Evolutionary conservation across 2,888 invertebrate genomes (phyloP), one percentile per base, ranked within the genome.

Genomic region (Andrena minutula): DNA sequence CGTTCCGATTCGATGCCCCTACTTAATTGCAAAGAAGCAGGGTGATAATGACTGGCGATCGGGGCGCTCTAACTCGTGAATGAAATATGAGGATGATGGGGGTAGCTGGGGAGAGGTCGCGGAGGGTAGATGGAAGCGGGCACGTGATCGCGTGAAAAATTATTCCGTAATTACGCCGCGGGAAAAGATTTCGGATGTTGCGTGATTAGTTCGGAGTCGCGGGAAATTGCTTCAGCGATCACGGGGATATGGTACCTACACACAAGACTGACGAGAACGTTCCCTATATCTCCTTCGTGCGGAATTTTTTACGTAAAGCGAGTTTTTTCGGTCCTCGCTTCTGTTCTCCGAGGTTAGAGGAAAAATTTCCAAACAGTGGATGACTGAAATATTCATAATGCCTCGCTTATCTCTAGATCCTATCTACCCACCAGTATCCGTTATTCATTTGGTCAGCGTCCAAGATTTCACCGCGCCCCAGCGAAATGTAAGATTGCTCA

Each of bases 81-180:
- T 56, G 56, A 23, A 23, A 56, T 56, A 23, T 23, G 23, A 23
- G 23, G 26, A 8, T 10, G 20, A 2, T 1, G 12, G 16, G 32
- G 61, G 51, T 23, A 20, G 6, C n/a, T 4, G 12, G 12, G 12
- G 16, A 16, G 41, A 32, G 28, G 6, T 35, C 8, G 28, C 20
- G 70, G 7, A 49, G 26, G 47, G n/a, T 82, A 28, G 47, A 74
- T 72, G 70, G 51, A 10, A 8, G 2, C 41, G 51, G 7, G 63
- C 78, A 73, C 81, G 78, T 74, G 75, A 86, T 87, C 84, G 82
- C 78, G 77, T 86, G 84, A 68, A 82, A 71, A 75, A 47, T 72
- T 73, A 53, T 47, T 6, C 71, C 68, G 49, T 66, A 69, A 83
- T 87, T 82, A 66, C 28, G 12, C n/a, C n/a, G 30, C 53, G 47